Evolutionary conservation across 2,888 invertebrate genomes (phyloP).

Genomic region (Parelbella ahira): DNA sequence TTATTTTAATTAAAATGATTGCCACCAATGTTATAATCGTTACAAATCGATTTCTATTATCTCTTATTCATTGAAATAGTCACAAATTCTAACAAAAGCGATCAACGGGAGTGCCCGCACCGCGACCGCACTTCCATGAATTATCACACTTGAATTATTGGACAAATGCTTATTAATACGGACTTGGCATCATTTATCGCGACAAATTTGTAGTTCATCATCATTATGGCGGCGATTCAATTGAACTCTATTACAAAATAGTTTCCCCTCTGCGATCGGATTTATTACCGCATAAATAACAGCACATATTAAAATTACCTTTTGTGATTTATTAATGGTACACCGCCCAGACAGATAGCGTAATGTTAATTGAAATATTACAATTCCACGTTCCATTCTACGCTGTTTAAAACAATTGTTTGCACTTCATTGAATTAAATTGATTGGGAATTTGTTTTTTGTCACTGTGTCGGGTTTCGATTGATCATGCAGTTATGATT

Average conservation of each 20-base stretch:
- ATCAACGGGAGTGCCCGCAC: constrained; percentile 48
- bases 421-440: constrained; percentile 7
- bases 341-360: constrained; percentile 11
- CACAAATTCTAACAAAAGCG: constrained; percentile 20
- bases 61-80: too few relatives aligned
- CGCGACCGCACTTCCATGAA: constrained; percentile 51
- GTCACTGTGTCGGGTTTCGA: too few relatives aligned
- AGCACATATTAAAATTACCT: constrained; percentile 33
- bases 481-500: too few relatives aligned
- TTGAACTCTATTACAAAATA: constrained; percentile 26
- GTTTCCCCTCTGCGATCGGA: constrained; percentile 15
- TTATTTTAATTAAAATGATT: too few relatives aligned
- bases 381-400: constrained; percentile 12
- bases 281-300: constrained; percentile 19
- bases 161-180: constrained; percentile 65
- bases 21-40: too few relatives aligned
- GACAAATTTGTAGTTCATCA: constrained; percentile 47
- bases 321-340: constrained; percentile 19
- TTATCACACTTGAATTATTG: constrained; percentile 56
- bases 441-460: constrained; percentile 13
- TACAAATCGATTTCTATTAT: too few relatives aligned
- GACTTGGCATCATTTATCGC: constrained; percentile 58
- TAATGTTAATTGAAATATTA: constrained; percentile 23
- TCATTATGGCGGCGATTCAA: constrained; percentile 26
- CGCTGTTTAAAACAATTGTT: constrained; percentile 14